These are phyloP conservation scores for Aurelia sp. DNA, from an alignment of 30 jellyfish, hydroid and myxozoan species.

Conservation along the genomic window DNA sequence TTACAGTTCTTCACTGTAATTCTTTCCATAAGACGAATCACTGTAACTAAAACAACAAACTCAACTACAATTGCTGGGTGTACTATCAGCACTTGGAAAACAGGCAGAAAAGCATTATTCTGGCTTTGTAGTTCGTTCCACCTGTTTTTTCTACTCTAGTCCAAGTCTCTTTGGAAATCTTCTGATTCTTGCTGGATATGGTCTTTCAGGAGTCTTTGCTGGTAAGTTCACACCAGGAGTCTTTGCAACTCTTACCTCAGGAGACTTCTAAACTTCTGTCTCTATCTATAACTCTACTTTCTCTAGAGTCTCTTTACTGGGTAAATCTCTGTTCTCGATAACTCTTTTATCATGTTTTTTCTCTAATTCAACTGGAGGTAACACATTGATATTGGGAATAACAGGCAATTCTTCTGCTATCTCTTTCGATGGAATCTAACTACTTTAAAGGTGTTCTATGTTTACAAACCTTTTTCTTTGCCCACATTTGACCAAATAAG, in stretches of 20 bases:
- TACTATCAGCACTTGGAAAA: no score
- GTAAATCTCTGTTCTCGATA: conserved; percentile 30
- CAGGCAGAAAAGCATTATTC: conserved; percentile 53
- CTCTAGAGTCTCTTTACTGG: conserved; percentile 50
- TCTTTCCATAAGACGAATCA: conserved; percentile 5
- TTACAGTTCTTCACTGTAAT: conserved; percentile 38
- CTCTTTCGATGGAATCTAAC: conserved; percentile 55
- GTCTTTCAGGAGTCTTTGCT: not conserved
- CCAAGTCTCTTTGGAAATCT: conserved; percentile 55
- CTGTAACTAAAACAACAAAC: conserved; percentile 44
- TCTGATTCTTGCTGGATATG: conserved; percentile 39
- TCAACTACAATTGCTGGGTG: conserved; percentile 62
- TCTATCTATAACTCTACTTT: conserved; percentile 38
- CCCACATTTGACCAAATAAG: conserved; percentile 40
- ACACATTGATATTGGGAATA: conserved; percentile 33
- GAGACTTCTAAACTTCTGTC: conserved; percentile 43
- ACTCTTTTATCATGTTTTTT: conserved; percentile 45
- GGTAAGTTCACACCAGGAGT: not conserved
- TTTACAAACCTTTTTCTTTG: conserved; percentile 41
- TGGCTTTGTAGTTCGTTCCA: conserved; percentile 20
- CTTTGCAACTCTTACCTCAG: conserved; percentile 48
- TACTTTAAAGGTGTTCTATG: conserved; percentile 46
- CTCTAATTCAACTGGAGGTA: conserved; percentile 44
- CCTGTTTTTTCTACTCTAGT: conserved; percentile 39
- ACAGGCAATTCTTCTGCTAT: conserved; percentile 54